Conservation (phyloP, 2,113 vertebrate species). For the Dipodomys merriami region DNA sequence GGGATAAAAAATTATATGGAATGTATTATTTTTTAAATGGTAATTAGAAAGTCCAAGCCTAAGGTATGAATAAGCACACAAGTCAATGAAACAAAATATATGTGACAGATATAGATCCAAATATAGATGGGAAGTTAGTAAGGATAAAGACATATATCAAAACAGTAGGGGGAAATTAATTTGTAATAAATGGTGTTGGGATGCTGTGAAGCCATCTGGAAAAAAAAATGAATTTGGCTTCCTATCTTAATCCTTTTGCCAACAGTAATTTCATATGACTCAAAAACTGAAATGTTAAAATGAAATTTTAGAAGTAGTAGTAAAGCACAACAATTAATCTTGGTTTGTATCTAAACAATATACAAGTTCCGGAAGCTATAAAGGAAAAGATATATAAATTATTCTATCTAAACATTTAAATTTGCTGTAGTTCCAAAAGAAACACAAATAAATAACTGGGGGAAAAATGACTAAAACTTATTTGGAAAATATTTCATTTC, state of each 20-base stretch:
- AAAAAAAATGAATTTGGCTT: constrained; percentile 55
- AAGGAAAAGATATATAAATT: constrained; percentile 18
- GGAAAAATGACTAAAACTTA: neutral
- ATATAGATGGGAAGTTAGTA: constrained; percentile 39
- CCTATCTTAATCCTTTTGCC: constrained; percentile 33
- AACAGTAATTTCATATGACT: constrained; percentile 45
- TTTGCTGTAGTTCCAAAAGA: neutral
- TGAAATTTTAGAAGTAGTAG: constrained; percentile 24
- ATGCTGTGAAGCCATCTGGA: constrained; percentile 59
- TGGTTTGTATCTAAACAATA: constrained; percentile 4
- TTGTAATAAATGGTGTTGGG: constrained; percentile 13
- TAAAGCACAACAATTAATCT: neutral
- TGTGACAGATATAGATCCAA: constrained; percentile 21
- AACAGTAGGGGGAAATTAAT: constrained; percentile 26
- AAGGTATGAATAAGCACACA: constrained; percentile 42
- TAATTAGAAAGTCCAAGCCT: neutral
- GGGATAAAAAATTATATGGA: constrained; percentile 11
- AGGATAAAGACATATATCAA: neutral
- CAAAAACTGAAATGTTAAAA: constrained; percentile 46
- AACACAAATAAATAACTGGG: neutral
- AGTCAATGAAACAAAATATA: constrained; percentile 14
- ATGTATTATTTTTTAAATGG: constrained; percentile 1
- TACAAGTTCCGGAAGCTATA: neutral
- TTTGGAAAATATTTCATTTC: constrained; percentile 20
- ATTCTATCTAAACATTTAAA: neutral